phyloP scores from a whole-genome alignment of 2,888 invertebrate genomes.

The Sarcophaga carnaria region DNA sequence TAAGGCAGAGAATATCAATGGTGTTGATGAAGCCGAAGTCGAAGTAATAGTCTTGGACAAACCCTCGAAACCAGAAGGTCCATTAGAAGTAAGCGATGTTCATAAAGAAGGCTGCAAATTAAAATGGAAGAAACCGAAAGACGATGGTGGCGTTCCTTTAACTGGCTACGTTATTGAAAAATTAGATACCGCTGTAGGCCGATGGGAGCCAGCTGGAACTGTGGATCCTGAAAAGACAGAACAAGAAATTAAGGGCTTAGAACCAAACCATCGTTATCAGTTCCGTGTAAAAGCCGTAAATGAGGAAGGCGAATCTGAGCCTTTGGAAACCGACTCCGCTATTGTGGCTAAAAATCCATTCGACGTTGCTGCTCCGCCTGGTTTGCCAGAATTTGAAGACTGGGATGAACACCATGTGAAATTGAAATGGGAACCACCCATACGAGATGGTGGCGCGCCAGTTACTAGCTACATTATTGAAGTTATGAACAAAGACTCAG shows the following conservation, averaged over 20 bases:
- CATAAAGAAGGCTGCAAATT: conserved; percentile 97
- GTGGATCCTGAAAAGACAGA: conserved; percentile 91
- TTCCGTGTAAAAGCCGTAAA: conserved; percentile 99
- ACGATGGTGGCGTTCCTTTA: conserved; percentile 96
- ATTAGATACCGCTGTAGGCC: conserved; percentile 93
- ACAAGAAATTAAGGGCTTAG: conserved; percentile 91
- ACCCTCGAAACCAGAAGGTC: conserved; percentile 87
- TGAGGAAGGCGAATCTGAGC: conserved; percentile 98
- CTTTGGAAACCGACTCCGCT: conserved; percentile 93
- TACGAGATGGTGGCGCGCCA: conserved; percentile 95
- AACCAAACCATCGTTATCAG: conserved; percentile 97
- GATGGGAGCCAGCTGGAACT: conserved; percentile 93
- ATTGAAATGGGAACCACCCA: conserved; percentile 94
- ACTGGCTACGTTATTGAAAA: conserved; percentile 96
- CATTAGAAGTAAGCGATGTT: conserved; percentile 93
- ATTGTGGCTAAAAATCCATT: conserved; percentile 98
- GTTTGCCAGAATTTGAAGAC: conserved; percentile 94
- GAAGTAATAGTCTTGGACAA: conserved; percentile 93
- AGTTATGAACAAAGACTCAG: conserved; percentile 93
- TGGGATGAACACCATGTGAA: conserved; percentile 96
- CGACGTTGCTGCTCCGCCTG: conserved; percentile 93
- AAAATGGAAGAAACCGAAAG: conserved; percentile 97
- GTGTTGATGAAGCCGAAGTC: conserved; percentile 95
- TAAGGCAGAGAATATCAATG: conserved; percentile 95
- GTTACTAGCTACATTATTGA: conserved; percentile 96